Evolutionary conservation across 2,113 vertebrate genomes (phyloP).

Genomic region (Anguilla rostrata): DNA sequence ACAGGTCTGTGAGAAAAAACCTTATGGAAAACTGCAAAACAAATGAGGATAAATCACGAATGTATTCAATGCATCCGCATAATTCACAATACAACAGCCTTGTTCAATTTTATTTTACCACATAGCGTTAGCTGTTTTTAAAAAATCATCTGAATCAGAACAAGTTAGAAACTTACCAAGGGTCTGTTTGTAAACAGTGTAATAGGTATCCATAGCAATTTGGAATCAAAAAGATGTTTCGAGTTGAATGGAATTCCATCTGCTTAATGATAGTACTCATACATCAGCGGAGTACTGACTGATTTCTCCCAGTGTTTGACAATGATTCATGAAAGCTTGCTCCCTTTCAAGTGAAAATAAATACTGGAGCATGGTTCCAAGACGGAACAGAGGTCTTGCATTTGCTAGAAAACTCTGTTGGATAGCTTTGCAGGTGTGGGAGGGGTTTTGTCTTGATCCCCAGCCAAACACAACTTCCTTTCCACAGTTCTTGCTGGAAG

Average conservation of each 20-base stretch:
- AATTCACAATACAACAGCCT: not conserved
- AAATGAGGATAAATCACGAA: not conserved
- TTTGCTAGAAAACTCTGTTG: not conserved
- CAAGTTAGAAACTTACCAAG: not conserved
- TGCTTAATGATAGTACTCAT: not conserved
- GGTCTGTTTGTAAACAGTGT: not conserved
- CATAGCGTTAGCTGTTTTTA: not conserved
- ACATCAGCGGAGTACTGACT: not conserved
- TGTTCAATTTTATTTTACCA: not conserved
- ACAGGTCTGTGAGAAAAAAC: not conserved
- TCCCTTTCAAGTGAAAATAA: not conserved
- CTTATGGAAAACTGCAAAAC: not conserved
- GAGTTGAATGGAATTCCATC: not conserved
- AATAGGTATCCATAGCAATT: not conserved
- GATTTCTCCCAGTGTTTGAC: not conserved
- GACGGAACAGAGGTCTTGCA: not conserved
- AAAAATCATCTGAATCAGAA: too few species aligned
- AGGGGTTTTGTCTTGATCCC: not conserved
- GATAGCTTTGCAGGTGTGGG: not conserved
- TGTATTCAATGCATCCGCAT: not conserved
- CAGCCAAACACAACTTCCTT: slow-evolving; percentile 6
- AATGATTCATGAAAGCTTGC: not conserved
- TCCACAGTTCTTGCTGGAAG: not conserved
- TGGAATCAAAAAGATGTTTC: not conserved
- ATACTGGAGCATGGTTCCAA: not conserved